Evolutionary conservation across 2,113 vertebrate genomes (phyloP).

Genomic region (Henicopernis longicauda): DNA sequence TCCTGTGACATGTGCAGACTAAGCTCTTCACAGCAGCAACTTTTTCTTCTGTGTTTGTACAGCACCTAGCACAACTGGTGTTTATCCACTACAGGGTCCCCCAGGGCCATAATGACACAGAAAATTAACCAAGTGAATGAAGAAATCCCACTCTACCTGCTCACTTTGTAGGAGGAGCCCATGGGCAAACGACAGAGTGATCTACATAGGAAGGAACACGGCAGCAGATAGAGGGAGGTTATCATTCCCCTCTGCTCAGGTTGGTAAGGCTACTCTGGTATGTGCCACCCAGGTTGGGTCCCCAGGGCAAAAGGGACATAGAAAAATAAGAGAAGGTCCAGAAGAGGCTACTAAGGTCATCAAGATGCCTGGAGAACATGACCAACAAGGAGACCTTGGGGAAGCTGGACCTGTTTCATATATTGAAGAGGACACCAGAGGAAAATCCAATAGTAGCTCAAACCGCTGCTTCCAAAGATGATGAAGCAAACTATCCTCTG

Average conservation of each 20-base stretch:
- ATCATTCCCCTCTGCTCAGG: neutral
- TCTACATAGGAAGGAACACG: accelerated
- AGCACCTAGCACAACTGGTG: neutral
- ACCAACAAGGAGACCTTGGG: neutral
- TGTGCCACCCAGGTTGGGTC: accelerated
- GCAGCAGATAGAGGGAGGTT: neutral
- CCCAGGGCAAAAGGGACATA: neutral
- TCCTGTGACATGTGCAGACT: constrained; percentile 48
- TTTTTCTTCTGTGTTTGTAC: constrained; percentile 4
- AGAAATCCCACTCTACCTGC: neutral
- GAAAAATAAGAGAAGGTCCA: neutral
- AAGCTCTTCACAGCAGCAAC: constrained; percentile 31
- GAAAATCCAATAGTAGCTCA: neutral
- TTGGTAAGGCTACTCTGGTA: neutral
- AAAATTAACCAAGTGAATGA: neutral
- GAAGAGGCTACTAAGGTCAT: neutral
- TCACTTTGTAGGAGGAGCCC: neutral
- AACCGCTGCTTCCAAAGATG: neutral
- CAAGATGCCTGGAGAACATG: neutral
- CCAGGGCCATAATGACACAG: neutral
- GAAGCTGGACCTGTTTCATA: neutral
- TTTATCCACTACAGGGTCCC: neutral
- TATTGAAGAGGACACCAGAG: neutral
- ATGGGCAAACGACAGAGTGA: neutral
- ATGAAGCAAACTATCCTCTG: neutral